phyloP scores from a whole-genome alignment of 64 coral and sea anemone genomes.

The Anthopleura sola region DNA sequence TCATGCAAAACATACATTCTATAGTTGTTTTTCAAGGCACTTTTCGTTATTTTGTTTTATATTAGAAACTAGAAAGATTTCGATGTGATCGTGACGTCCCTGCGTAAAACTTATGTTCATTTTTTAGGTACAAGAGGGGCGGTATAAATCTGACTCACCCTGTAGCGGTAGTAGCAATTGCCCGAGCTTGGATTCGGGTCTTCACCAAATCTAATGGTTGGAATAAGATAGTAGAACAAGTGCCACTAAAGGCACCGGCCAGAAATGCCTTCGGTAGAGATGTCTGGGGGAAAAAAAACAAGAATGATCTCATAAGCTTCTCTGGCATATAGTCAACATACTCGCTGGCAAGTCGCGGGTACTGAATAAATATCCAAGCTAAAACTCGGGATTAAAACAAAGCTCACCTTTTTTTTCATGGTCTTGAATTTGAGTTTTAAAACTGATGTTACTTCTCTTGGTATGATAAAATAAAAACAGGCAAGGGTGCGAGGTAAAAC shows the following conservation, averaged over 20 bases:
- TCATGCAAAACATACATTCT: background rate
- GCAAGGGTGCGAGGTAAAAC: background rate
- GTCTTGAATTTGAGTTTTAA: background rate
- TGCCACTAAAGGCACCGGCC: constrained; percentile 79
- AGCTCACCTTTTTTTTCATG: background rate
- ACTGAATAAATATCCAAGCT: no score
- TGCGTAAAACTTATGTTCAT: no score
- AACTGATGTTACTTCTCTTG: background rate
- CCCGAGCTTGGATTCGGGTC: constrained; percentile 67
- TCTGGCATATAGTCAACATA: no score
- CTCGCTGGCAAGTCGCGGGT: no score
- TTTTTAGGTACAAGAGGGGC: no score
- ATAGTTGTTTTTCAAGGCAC: no score
- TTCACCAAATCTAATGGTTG: constrained; percentile 89
- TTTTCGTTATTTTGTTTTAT: no score
- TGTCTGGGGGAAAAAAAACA: constrained; percentile 27
- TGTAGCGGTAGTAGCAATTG: background rate
- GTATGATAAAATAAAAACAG: background rate
- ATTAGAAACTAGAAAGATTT: no score
- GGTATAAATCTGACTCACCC: background rate
- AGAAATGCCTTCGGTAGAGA: constrained; percentile 66
- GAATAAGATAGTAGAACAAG: constrained; percentile 84
- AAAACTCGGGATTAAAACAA: background rate
- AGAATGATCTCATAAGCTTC: background rate
- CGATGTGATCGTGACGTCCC: no score